Percentiles rank a stretch among this genome's conserved stretches.
Evolutionary conservation across 2,113 vertebrate genomes (phyloP).

Genomic region (Otolemur garnettii): DNA sequence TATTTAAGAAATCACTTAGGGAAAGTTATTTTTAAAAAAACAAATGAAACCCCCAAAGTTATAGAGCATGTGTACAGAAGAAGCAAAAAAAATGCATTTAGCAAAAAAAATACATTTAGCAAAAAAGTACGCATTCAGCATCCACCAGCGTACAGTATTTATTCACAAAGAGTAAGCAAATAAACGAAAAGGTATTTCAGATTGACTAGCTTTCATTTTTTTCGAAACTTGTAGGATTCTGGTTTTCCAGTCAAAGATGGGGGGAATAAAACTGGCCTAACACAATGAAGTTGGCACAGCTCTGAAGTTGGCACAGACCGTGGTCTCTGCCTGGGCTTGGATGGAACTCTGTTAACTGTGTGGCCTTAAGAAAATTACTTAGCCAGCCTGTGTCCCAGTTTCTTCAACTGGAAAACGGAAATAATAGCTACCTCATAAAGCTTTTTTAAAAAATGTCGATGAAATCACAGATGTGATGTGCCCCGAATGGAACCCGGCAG

Average conservation of each 20-base stretch:
- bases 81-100: too few species aligned
- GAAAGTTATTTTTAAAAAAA: background rate
- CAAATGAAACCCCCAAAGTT: background rate
- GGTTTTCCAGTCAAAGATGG: too few species aligned
- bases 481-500: background rate
- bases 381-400: background rate
- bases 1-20: slow-evolving; percentile 32
- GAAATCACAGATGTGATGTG: background rate
- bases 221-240: background rate
- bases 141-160: background rate
- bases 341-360: background rate
- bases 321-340: background rate
- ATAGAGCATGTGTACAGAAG: background rate
- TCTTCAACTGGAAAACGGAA: slow-evolving; percentile 51
- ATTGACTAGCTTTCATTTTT: background rate
- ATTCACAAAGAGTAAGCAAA: background rate
- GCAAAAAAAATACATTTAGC: too few species aligned
- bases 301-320: background rate
- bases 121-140: background rate
- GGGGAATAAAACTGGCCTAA: background rate
- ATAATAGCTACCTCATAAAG: slow-evolving; percentile 54
- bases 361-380: slow-evolving; percentile 44
- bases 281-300: background rate
- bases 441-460: background rate
- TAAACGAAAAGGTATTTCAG: background rate